These are phyloP conservation scores for Macheiramphus alcinus DNA, from an alignment of 2,113 vertebrate species.

Conservation along the genomic window DNA sequence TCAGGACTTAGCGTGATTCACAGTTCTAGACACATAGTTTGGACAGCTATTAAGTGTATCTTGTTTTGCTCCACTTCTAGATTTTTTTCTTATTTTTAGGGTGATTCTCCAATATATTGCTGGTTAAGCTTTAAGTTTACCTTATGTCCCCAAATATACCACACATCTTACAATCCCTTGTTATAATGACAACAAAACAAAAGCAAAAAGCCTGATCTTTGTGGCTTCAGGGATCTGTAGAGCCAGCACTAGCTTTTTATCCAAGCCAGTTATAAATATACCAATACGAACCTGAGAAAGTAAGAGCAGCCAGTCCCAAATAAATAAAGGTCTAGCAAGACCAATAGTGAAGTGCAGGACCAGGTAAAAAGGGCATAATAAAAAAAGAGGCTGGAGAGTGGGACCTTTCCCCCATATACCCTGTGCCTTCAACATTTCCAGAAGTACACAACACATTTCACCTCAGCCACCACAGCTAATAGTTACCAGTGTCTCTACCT, in stretches of 20 bases:
- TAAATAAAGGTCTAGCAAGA: not conserved
- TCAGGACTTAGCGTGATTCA: not conserved
- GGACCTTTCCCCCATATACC: not conserved
- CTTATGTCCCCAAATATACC: not conserved
- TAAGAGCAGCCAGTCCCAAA: not conserved
- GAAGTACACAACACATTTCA: not conserved
- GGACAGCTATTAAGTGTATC: not conserved
- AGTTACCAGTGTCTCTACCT: not conserved
- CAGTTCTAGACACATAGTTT: not conserved
- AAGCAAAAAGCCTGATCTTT: not conserved
- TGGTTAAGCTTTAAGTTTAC: not conserved
- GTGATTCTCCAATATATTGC: not conserved
- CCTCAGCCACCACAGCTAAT: not conserved
- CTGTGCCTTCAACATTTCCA: not conserved
- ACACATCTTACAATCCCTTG: not conserved
- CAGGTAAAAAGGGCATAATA: not conserved
- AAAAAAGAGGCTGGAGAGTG: not conserved
- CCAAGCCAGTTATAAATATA: not conserved
- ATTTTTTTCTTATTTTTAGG: not conserved
- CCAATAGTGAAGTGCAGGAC: not conserved
- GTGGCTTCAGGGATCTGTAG: not conserved
- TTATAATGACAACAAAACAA: not conserved
- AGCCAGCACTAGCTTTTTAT: not conserved
- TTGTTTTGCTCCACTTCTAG: not conserved
- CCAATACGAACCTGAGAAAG: not conserved